Evolutionary conservation across 2,888 invertebrate genomes (phyloP), one percentile per base, ranked within the genome.

Genomic region (Oeneis ivallda): DNA sequence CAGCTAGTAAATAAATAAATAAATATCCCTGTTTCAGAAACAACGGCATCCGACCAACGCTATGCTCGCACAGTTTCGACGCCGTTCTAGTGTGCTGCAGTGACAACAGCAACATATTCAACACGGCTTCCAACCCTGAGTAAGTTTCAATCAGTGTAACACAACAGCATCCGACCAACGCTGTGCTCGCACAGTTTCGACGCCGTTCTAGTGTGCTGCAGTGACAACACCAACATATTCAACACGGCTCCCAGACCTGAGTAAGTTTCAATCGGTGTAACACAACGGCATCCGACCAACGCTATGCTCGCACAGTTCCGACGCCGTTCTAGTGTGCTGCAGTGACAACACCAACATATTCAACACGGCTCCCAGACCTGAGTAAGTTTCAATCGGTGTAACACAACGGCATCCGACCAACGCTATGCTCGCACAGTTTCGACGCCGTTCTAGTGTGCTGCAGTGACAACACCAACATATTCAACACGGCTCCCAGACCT

Each of bases 21-120:
- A 3, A 3, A 11, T 26, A 13, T 8, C 15, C 17, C 10, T 49
- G 19, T 49, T 49, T 26, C 68, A 74, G 73, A 26, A 59, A 64
- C 13, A 85, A 80, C 62, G 83, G 87, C 0, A 83, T 89, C 7
- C 65, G 70, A 0, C 88, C 89, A 0, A 85, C 89, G 0, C 87
- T 87, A 61, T 89, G 89, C 68, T 71, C 77, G 0, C 79, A 79
- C 66, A 76, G 71, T 0, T 84, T 83, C 47, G 80, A 80, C 0
- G 67, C 53, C 0, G 74, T 82, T 0, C 68, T 86, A 0, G 83
- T 89, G 0, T 89, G 89, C 69, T 89, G 89, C 60, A 75, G 80
- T 11, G 87, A 88, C 45, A 79, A 79, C 0, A 74, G 62, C 45
- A 80, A 62, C 2, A 86, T 87, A 1, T 72, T 87, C 26, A 26